Evolutionary conservation across 2,797 vertebrate species (phyloP), one percentile per base, ranked within the genome.

Genomic region (Hemibagrus guttatus): DNA sequence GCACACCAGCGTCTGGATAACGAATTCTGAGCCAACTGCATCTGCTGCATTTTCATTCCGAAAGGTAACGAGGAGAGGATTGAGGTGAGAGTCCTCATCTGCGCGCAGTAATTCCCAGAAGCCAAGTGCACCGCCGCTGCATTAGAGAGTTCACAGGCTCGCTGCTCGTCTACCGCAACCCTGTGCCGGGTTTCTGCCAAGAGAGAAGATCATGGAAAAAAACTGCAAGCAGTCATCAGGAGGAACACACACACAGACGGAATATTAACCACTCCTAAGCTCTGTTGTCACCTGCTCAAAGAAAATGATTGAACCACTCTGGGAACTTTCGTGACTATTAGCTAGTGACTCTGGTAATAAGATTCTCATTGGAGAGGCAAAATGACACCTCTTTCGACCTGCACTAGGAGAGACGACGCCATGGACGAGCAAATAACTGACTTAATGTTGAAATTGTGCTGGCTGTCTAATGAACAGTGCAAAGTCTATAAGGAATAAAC

Each of bases 21-120:
- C 59, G 80, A 88, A 88, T 89, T 84, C 85, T 54, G 46, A 58
- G 42, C 76, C 28, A 72, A 84, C 35, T 64, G 66, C 69, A 56
- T 64, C 81, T 72, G 79, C 69, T 52, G 83, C 66, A 68, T 89
- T 91, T 89, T 83, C 87, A 86, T 89, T 89, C 84, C 69, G 46
- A 86, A 88, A 88, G 87, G 85, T 89, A 90, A 90, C 81, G 84
- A 89, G 85, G 78, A 89, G 78, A 90, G 88, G 88, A 89, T 89
- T 85, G 82, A 89, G 88, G 90, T 88, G 87, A 90, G 86, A 86
- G 88, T 69, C 81, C 85, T 90, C 86, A 88, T 85, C 85, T 83
- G 81, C 58, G 76, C 23, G 46, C 83, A 74, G 87, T 87, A 87
- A 88, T 89, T 90, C 90, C 90, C 90, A 56, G 59, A 69, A 76